Conservation (phyloP, 2,797 vertebrate species). For the Carcharodon carcharias region DNA sequence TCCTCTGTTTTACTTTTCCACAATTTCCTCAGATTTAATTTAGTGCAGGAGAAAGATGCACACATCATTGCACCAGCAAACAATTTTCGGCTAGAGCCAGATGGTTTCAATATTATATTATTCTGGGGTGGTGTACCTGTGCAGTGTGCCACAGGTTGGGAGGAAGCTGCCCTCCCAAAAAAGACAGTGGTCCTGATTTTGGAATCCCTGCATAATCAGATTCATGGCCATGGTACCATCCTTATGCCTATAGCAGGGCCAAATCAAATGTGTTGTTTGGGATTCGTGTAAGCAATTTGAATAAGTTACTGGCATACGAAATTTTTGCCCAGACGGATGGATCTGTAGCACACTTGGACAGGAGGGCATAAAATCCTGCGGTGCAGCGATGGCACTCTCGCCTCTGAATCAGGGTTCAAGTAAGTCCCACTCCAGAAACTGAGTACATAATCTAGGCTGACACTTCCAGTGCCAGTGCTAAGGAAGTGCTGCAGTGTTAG, state of each 20-base stretch:
- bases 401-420: not conserved
- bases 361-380: not conserved
- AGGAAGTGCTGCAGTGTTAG: not conserved
- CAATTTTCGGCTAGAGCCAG: not conserved
- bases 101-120: not conserved
- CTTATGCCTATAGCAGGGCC: not conserved
- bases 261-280: not conserved
- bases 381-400: not conserved
- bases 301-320: not conserved
- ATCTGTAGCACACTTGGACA: not conserved
- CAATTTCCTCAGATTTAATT: not conserved
- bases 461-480: not conserved
- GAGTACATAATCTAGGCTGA: not conserved
- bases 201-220: not conserved
- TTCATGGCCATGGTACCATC: not conserved
- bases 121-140: not conserved
- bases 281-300: conserved; percentile 43
- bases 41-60: not conserved
- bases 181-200: not conserved
- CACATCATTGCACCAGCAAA: not conserved
- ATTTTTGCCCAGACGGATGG: not conserved
- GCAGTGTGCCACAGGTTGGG: not conserved
- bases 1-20: not conserved
- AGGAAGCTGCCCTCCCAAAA: not conserved
- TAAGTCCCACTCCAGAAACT: not conserved